These are phyloP conservation scores for Pheucticus melanocephalus DNA, from an alignment of 2,113 vertebrate species.

Conservation along the genomic window DNA sequence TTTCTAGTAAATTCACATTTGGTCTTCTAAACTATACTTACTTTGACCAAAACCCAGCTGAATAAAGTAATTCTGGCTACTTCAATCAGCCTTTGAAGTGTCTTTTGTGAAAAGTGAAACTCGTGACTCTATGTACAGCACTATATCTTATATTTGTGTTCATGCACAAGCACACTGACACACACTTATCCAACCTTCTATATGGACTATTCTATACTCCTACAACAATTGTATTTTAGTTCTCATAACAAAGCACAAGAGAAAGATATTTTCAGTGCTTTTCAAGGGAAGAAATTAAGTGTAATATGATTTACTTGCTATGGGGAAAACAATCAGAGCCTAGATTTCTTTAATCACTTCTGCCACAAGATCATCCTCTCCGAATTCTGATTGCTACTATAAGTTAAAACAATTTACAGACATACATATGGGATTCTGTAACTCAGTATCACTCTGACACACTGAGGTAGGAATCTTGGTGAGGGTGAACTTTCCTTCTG, in stretches of 20 bases:
- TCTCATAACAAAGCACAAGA: background rate
- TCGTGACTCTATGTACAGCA: background rate
- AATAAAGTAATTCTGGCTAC: background rate
- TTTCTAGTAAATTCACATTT: background rate
- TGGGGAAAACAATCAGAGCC: background rate
- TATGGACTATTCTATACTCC: background rate
- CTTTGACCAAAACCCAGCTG: background rate
- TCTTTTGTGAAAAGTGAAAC: background rate
- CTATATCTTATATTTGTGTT: background rate
- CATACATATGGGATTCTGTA: background rate
- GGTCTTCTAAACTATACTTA: background rate
- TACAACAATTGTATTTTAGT: background rate
- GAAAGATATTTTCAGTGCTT: background rate
- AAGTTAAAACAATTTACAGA: background rate
- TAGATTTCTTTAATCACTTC: background rate
- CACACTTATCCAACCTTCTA: background rate
- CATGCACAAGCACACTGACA: background rate
- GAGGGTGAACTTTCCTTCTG: background rate
- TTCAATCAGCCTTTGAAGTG: background rate
- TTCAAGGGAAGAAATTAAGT: background rate
- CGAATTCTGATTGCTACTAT: background rate
- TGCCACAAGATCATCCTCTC: background rate
- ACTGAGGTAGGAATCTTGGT: background rate
- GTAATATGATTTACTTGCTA: background rate
- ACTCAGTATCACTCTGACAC: background rate